These are phyloP conservation scores for Ptychadena robeensis DNA, from an alignment of 2,797 vertebrate genomes.

Conservation along the genomic window DNA sequence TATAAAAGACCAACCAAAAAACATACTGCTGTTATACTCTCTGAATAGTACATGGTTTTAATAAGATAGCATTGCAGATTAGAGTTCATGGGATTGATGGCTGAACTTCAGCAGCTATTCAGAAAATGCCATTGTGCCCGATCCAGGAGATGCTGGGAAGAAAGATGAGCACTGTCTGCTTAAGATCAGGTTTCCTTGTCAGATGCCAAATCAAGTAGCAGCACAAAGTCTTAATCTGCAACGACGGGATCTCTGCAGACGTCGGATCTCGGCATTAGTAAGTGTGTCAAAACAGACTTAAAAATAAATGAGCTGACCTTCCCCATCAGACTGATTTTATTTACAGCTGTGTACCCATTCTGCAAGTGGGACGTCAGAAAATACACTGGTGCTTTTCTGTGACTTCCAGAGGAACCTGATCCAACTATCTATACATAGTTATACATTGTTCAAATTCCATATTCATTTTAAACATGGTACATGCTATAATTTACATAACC, in stretches of 20 bases:
- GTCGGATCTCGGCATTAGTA: conserved; percentile 4
- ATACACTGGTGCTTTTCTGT: no score
- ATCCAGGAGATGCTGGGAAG: conserved; percentile 16
- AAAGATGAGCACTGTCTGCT: conserved; percentile 7
- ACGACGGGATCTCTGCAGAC: neutral
- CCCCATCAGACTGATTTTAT: neutral
- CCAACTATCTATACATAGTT: no score
- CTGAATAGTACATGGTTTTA: neutral
- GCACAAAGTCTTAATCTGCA: neutral
- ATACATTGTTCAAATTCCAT: no score
- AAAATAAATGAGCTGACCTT: conserved; percentile 22
- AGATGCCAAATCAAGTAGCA: conserved; percentile 38
- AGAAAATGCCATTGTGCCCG: conserved; percentile 24
- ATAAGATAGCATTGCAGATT: neutral
- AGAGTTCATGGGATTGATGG: neutral
- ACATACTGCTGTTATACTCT: neutral
- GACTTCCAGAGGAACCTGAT: no score
- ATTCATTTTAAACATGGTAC: no score
- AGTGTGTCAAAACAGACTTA: conserved; percentile 6
- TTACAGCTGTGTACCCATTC: neutral
- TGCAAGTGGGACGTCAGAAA: neutral
- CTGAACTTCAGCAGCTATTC: conserved; percentile 4
- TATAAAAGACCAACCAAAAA: no score
- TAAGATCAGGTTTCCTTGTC: conserved; percentile 26
- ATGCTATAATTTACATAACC: no score